Evolutionary conservation across 2,113 vertebrate genomes (phyloP), one percentile per base, ranked within the genome.

Genomic region (Motacilla alba): DNA sequence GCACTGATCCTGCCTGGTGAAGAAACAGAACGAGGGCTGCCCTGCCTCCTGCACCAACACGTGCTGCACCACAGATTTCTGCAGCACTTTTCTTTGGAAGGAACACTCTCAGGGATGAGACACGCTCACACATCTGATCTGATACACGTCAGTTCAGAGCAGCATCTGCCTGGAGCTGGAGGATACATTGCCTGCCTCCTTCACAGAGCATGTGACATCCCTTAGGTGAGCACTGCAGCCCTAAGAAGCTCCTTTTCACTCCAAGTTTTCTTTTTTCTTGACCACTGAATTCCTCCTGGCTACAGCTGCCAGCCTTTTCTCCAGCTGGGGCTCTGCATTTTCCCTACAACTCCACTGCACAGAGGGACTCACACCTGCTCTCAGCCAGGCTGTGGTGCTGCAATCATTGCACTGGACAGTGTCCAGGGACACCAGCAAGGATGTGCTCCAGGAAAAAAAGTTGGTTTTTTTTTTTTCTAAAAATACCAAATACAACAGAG

Each of bases 101-200:
- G 66, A 81, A 28, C 22, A 49, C 26, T 69, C 70, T 85, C 75
- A 21, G 46, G 49, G 60, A 89, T 93, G 87, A 94, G 78, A 50
- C 87, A 70, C 33, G 39, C 41, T 83, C 91, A 72, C 93, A 96
- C 84, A 82, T 95, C 90, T 72, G 77, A 92, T 76, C 39, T 28
- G 44, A 83, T 35, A 4, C 41, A 60, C 0, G 1, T 72, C 90
- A 91, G 53, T n/a, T 63, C 84, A 76, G 77, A 7, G 62, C 15
- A 91, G 92, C 81, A 93, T 89, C 87, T 91, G 87, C 78, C 85
- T 47, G 44, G 78, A 91, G 87, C 84, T 68, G 82, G 66, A 91
- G 58, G 74, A 89, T 11, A n/a, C 55, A 10, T 3, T 3, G 4
- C 88, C 76, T 72, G 47, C 76, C 80, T 83, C 70, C 70, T 50